Conservation (phyloP, 1,140 invertebrate genomes). For the Brachionus paranguensis region DNA sequence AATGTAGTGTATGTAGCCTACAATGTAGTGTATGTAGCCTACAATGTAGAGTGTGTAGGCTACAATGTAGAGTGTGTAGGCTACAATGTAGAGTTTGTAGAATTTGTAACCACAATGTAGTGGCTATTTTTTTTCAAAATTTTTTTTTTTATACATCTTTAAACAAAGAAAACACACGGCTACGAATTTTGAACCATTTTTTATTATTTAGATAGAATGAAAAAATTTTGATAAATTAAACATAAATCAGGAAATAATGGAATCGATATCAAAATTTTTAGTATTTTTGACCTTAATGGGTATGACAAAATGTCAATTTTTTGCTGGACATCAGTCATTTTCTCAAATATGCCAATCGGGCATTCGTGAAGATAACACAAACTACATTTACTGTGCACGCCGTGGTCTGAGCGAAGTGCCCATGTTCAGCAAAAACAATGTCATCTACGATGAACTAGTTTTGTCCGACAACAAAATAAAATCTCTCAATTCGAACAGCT, state of each 20-base stretch:
- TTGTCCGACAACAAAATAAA: conserved; percentile 35
- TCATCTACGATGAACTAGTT: conserved; percentile 39
- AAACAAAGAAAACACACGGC: background rate
- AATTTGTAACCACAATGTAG: no score
- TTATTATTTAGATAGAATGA: background rate
- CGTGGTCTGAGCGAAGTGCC: conserved; percentile 19
- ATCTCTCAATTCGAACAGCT: background rate
- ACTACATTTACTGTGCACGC: conserved; percentile 38
- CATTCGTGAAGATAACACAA: conserved; percentile 27
- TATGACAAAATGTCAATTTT: background rate
- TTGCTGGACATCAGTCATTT: conserved; percentile 3
- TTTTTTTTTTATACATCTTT: background rate
- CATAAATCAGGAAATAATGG: background rate
- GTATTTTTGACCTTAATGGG: background rate
- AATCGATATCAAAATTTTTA: background rate
- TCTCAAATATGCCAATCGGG: conserved; percentile 5
- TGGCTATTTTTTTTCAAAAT: background rate
- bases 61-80: no score
- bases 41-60: no score
- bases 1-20: no score
- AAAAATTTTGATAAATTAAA: background rate
- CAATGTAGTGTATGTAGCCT: no score
- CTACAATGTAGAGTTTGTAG: no score
- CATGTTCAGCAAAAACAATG: conserved; percentile 5
- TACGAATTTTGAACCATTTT: background rate